A percentile compares a stretch with the other conserved stretches of the same genome.
Conservation (phyloP, 2,888 invertebrate genomes). For the Eucera pruinosa region DNA sequence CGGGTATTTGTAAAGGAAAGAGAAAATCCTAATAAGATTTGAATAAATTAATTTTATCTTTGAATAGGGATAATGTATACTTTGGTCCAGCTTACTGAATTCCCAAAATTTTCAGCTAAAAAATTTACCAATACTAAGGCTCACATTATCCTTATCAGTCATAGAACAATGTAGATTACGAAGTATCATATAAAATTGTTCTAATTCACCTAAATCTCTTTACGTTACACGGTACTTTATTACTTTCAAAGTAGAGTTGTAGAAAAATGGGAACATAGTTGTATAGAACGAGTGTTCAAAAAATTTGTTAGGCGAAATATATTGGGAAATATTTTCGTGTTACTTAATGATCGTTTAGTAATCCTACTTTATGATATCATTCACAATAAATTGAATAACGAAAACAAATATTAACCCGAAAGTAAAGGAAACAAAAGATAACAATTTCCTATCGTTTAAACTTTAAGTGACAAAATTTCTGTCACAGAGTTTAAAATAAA, state of each 20-base stretch:
- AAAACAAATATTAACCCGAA: background rate
- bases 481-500: background rate
- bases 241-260: conserved; percentile 13
- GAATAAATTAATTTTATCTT: background rate
- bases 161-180: background rate
- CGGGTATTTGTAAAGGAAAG: too few species aligned
- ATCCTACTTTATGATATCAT: background rate
- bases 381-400: background rate
- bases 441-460: background rate
- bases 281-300: background rate
- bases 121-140: background rate
- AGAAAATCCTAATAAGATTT: background rate
- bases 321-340: background rate
- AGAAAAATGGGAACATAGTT: conserved; percentile 2
- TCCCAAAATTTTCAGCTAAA: background rate
- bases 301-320: background rate
- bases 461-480: background rate
- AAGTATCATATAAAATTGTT: background rate
- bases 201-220: conserved; percentile 1
- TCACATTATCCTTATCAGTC: background rate
- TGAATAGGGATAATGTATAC: background rate
- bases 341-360: background rate
- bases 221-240: background rate
- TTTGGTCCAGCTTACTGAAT: conserved; percentile 2
- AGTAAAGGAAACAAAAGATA: background rate